phyloP scores from a whole-genome alignment of 2,888 invertebrate species.

The Troides aeacus region DNA sequence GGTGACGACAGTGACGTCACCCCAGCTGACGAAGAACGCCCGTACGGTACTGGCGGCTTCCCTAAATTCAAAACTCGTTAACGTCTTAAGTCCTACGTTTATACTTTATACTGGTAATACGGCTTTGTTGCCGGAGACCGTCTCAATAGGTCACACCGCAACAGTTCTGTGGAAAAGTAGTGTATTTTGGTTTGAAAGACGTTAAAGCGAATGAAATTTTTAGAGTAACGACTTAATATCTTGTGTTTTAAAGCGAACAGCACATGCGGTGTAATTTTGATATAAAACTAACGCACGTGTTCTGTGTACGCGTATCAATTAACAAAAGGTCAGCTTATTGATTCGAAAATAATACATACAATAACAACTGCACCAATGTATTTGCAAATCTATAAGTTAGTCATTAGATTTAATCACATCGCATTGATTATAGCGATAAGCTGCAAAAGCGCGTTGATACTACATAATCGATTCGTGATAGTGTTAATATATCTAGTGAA shows the following conservation, averaged over 20 bases:
- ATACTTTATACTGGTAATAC: background rate
- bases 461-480: background rate
- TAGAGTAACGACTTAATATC: too few relatives aligned
- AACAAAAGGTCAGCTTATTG: background rate
- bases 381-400: background rate
- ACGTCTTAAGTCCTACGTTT: background rate
- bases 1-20: slow-evolving; percentile 66
- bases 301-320: too few relatives aligned
- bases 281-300: too few relatives aligned
- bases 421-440: slow-evolving; percentile 5
- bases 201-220: too few relatives aligned
- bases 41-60: slow-evolving; percentile 85
- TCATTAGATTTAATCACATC: background rate
- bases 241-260: too few relatives aligned
- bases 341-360: background rate
- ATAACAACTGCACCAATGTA: background rate
- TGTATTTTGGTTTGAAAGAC: too few relatives aligned
- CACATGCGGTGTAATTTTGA: too few relatives aligned
- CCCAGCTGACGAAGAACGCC: slow-evolving; percentile 81
- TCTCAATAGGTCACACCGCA: too few relatives aligned
- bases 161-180: too few relatives aligned
- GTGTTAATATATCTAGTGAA: background rate
- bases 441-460: slow-evolving; percentile 14
- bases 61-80: slow-evolving; percentile 43
- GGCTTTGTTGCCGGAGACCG: too few relatives aligned